Evolutionary conservation across 1,140 invertebrate genomes (phyloP).

Genomic region (Sipha flava): DNA sequence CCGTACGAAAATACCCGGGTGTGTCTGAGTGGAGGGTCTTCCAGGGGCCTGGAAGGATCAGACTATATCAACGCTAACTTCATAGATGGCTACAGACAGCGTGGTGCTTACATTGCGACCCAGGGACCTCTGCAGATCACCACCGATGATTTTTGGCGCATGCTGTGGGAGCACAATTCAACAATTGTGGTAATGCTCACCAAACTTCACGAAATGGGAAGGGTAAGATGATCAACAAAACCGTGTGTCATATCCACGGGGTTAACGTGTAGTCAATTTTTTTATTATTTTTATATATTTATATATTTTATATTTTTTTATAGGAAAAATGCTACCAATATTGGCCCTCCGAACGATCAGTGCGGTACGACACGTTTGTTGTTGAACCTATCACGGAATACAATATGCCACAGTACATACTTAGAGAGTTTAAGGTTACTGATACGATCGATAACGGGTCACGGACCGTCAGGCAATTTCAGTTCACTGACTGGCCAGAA

Average conservation of each 20-base stretch:
- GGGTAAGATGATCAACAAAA: conserved; percentile 53
- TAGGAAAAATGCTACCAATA: conserved; percentile 98
- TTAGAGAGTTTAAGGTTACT: conserved; percentile 96
- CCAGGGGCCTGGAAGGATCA: conserved; percentile 85
- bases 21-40: conserved; percentile 66
- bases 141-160: conserved; percentile 97
- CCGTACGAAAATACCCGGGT: conserved; percentile 94
- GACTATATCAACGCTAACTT: conserved; percentile 99
- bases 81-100: conserved; percentile 88
- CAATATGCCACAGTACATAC: conserved; percentile 97
- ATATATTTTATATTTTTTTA: conserved; percentile 34
- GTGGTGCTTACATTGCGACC: conserved; percentile 93
- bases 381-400: conserved; percentile 99
- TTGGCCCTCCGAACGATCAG: conserved; percentile 95
- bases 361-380: conserved; percentile 92
- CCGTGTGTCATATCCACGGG: no score
- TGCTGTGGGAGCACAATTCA: conserved; percentile 99
- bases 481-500: conserved; percentile 99
- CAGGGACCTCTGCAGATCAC: conserved; percentile 94
- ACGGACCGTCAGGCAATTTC: conserved; percentile 93
- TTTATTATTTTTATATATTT: background rate
- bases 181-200: conserved; percentile 99
- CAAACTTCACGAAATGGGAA: conserved; percentile 92
- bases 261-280: no score
- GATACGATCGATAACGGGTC: conserved; percentile 90